Evolutionary conservation across 2,888 invertebrate genomes (phyloP).

Genomic region (Cetonia aurata): DNA sequence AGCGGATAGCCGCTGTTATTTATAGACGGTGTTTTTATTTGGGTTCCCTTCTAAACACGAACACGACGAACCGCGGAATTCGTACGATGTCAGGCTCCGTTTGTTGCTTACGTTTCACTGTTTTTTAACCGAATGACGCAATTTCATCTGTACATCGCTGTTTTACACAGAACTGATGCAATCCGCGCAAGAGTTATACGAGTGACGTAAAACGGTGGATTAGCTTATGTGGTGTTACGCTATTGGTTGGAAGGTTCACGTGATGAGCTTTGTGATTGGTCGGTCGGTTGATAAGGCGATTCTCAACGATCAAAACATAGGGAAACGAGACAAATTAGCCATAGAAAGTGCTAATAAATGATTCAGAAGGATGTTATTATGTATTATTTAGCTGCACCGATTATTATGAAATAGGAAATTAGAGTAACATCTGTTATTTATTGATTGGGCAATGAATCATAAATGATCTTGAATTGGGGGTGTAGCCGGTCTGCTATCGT

Average conservation of each 20-base stretch:
- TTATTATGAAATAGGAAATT: slow-evolving; percentile 7
- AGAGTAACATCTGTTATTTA: not conserved
- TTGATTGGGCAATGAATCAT: not conserved
- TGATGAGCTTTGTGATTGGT: slow-evolving; percentile 1
- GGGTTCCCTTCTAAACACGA: no score
- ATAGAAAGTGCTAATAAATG: not conserved
- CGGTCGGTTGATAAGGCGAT: not conserved
- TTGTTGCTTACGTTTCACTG: no score
- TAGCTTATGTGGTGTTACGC: slow-evolving; percentile 42
- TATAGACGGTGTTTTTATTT: not conserved
- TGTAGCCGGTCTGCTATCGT: no score
- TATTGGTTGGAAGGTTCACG: slow-evolving; percentile 29
- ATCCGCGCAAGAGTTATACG: slow-evolving; percentile 20
- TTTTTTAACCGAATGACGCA: slow-evolving; percentile 10
- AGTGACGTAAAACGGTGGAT: slow-evolving; percentile 27
- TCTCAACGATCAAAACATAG: slow-evolving; percentile 8
- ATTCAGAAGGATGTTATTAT: slow-evolving; percentile 3
- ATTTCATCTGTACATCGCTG: not conserved
- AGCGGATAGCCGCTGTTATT: not conserved
- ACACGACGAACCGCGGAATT: no score
- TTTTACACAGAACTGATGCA: slow-evolving; percentile 45
- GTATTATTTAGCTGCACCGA: slow-evolving; percentile 6
- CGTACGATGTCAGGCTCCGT: not conserved
- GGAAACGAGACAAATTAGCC: no score
- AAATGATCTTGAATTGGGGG: no score